Percentiles rank a stretch among this genome's conserved stretches.
Evolutionary conservation across 2,888 invertebrate genomes (phyloP).

Genomic region (Uropetala carovei): DNA sequence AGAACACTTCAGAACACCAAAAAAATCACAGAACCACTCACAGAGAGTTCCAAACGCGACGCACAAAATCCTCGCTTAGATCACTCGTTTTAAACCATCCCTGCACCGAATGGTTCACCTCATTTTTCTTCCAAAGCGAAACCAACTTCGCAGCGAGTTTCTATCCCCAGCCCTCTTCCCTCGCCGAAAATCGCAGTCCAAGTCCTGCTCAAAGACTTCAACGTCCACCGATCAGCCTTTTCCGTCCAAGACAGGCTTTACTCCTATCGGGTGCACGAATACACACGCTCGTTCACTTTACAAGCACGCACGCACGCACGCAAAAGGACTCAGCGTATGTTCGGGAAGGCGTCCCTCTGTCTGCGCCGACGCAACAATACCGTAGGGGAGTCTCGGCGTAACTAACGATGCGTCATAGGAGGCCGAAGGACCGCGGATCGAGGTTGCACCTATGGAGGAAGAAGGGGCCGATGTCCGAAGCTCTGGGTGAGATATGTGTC

Average conservation of each 20-base stretch:
- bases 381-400: constrained; percentile 18
- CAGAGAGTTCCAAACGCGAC: background rate
- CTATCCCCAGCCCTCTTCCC: too few relatives aligned
- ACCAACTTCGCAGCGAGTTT: too few relatives aligned
- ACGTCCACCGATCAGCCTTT: background rate
- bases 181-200: too few relatives aligned
- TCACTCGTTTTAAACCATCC: background rate
- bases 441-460: background rate
- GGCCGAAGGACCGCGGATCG: background rate
- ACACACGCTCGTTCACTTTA: background rate
- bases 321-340: constrained; percentile 67
- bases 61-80: background rate
- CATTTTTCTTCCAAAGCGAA: too few relatives aligned
- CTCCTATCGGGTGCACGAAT: too few relatives aligned
- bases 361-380: background rate
- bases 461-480: constrained; percentile 58
- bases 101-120: too few relatives aligned
- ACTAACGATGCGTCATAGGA: constrained; percentile 47
- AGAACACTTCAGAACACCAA: background rate
- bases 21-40: background rate
- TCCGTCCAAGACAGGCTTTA: background rate
- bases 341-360: constrained; percentile 69
- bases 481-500: constrained; percentile 20
- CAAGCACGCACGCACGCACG: background rate
- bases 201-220: background rate